These are phyloP conservation scores for Apeira syringaria DNA, from an alignment of 2,888 invertebrate species.

Conservation along the genomic window DNA sequence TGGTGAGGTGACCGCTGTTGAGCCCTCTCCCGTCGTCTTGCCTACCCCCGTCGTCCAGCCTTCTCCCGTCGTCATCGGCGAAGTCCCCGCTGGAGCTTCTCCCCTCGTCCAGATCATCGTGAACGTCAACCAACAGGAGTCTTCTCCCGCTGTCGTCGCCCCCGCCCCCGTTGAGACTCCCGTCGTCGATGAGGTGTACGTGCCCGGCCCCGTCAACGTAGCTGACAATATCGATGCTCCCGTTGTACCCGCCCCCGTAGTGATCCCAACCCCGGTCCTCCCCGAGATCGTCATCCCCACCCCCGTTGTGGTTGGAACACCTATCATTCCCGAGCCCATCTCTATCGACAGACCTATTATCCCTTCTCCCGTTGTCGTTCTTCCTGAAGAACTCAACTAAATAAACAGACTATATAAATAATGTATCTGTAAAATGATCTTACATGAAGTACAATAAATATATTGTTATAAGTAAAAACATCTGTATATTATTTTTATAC, in stretches of 20 bases:
- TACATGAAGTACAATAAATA: neutral
- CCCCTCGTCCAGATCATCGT: constrained; percentile 49
- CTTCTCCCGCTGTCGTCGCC: constrained; percentile 33
- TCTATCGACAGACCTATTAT: constrained; percentile 27
- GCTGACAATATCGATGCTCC: constrained; percentile 28
- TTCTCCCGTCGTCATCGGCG: constrained; percentile 25
- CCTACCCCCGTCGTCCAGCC: constrained; percentile 10
- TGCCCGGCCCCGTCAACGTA: constrained; percentile 10
- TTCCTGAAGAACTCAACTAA: constrained; percentile 38
- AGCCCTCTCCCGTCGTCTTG: constrained; percentile 14
- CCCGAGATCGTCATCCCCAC: constrained; percentile 24
- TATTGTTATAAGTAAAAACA: too few species aligned
- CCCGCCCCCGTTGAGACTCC: constrained; percentile 38
- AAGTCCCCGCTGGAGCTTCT: constrained; percentile 24
- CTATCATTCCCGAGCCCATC: constrained; percentile 35
- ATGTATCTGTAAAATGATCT: neutral
- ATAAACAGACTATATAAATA: neutral
- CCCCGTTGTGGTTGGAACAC: constrained; percentile 18
- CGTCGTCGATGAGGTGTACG: constrained; percentile 14
- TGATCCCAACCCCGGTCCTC: constrained; percentile 21
- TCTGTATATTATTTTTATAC: too few species aligned
- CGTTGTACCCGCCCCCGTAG: constrained; percentile 19
- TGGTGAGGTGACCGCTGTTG: constrained; percentile 29
- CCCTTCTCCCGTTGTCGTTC: constrained; percentile 30
- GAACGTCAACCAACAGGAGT: constrained; percentile 40